Evolutionary conservation across 2,113 vertebrate genomes (phyloP).

Genomic region (Empidonax traillii): DNA sequence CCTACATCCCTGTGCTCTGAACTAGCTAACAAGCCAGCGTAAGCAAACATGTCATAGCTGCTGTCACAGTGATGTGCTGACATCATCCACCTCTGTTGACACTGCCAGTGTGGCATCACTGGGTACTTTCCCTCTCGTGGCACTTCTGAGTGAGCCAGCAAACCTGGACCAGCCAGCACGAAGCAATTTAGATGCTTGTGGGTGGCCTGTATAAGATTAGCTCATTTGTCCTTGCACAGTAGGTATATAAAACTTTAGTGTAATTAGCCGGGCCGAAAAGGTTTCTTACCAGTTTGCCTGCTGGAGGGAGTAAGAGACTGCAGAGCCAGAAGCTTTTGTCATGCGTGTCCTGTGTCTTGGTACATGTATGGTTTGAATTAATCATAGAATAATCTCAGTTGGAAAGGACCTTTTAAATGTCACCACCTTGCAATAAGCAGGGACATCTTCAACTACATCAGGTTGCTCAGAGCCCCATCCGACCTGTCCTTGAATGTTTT

Average conservation of each 20-base stretch:
- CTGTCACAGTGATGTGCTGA: background rate
- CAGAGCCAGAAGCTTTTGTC: background rate
- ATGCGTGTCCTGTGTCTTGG: background rate
- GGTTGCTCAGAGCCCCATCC: background rate
- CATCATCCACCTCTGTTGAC: background rate
- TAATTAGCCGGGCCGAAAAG: background rate
- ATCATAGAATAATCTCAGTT: background rate
- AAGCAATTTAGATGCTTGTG: background rate
- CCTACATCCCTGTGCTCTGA: background rate
- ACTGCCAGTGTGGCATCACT: rapidly evolving
- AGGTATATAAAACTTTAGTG: background rate
- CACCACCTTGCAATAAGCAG: background rate
- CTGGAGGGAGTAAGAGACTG: background rate
- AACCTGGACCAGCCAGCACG: background rate
- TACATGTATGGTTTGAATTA: background rate
- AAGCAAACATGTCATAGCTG: background rate
- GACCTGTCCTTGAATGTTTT: background rate
- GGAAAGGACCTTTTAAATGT: background rate
- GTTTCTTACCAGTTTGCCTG: background rate
- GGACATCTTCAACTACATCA: background rate
- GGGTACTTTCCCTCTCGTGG: background rate
- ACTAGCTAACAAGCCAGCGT: background rate
- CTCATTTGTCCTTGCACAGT: background rate
- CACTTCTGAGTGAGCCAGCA: background rate
- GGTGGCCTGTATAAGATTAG: background rate